Evolutionary conservation across 1,140 invertebrate genomes (phyloP).

Genomic region (Helicoverpa zea): DNA sequence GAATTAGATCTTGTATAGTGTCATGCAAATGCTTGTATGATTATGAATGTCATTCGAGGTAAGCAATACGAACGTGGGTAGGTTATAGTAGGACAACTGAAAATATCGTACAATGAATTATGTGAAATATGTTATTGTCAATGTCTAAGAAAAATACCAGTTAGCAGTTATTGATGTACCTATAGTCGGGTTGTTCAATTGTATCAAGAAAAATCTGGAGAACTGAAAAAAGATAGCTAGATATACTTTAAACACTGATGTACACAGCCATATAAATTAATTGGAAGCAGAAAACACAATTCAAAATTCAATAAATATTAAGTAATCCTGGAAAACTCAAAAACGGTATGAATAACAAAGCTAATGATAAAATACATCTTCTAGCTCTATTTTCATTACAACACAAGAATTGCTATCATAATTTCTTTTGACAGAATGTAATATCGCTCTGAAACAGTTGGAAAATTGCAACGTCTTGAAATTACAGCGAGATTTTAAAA

Average conservation of each 20-base stretch:
- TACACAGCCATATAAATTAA: too few relatives aligned
- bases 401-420: slow-evolving; percentile 10
- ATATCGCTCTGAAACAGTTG: neutral
- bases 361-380: neutral
- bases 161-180: too few relatives aligned
- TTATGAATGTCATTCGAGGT: neutral
- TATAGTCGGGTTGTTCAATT: too few relatives aligned
- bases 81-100: too few relatives aligned
- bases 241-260: too few relatives aligned
- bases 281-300: too few relatives aligned
- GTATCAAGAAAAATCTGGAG: too few relatives aligned
- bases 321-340: neutral
- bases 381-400: neutral
- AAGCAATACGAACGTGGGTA: neutral
- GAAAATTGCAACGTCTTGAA: slow-evolving; percentile 18
- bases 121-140: too few relatives aligned
- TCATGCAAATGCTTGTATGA: neutral
- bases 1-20: neutral
- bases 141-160: too few relatives aligned
- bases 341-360: neutral
- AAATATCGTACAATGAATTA: too few relatives aligned
- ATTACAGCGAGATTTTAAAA: slow-evolving; percentile 13
- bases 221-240: too few relatives aligned
- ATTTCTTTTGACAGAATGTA: slow-evolving; percentile 23
- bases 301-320: too few relatives aligned